phyloP scores from a whole-genome alignment of 2,888 invertebrate species.

The Campoplex nolae region DNA sequence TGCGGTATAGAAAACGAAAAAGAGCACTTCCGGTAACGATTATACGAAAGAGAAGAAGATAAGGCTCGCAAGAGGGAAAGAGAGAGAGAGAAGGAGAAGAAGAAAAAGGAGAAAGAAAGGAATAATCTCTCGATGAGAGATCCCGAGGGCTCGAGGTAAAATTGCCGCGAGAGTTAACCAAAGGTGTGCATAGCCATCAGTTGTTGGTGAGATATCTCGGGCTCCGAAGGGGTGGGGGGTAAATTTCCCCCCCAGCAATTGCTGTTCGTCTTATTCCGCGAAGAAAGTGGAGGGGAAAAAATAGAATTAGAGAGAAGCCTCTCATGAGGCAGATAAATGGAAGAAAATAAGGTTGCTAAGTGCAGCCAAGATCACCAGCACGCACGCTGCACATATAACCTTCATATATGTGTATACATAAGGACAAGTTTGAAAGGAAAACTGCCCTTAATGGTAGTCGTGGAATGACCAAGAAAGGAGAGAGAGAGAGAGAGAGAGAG shows the following conservation, averaged over 20 bases:
- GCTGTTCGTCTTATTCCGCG: conserved; percentile 51
- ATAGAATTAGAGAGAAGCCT: conserved; percentile 55
- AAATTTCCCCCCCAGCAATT: conserved; percentile 29
- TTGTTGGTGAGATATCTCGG: conserved; percentile 49
- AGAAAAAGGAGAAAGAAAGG: conserved; percentile 54
- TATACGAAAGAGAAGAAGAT: conserved; percentile 65
- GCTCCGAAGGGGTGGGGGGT: conserved; percentile 17
- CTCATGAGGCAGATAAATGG: conserved; percentile 62
- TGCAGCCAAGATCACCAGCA: conserved; percentile 57
- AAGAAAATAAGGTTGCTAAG: conserved; percentile 63
- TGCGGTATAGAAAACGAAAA: conserved; percentile 51
- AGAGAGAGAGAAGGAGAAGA: conserved; percentile 60
- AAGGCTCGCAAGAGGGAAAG: conserved; percentile 47
- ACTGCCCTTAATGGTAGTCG: conserved; percentile 54
- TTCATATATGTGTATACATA: not conserved
- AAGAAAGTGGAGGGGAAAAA: conserved; percentile 46
- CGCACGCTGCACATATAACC: conserved; percentile 28
- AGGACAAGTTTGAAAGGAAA: conserved; percentile 45
- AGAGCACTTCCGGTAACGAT: conserved; percentile 66
- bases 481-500: conserved; percentile 12
- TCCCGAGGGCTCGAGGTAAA: conserved; percentile 47
- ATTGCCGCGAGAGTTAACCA: conserved; percentile 54
- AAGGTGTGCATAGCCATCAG: conserved; percentile 53
- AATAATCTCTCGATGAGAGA: conserved; percentile 50
- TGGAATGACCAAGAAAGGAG: not conserved